A percentile compares a stretch with the other conserved stretches of the same genome.
phyloP scores from a whole-genome alignment of 1,140 invertebrate genomes.

The Sitodiplosis mosellana region DNA sequence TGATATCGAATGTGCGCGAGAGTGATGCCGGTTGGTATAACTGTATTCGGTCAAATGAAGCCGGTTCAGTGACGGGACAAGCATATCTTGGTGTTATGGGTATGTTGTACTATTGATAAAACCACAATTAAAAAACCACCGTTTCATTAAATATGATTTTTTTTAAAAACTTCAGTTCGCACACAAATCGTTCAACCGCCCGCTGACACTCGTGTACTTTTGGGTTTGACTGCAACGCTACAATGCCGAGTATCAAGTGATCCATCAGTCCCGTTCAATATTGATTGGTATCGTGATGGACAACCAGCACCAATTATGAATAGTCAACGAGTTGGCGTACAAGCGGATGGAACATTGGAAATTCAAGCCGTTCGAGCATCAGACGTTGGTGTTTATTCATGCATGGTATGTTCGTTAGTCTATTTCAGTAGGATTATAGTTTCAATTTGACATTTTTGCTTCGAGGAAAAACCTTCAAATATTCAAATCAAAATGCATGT shows the following conservation, averaged over 20 bases:
- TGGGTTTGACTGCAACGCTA: conserved; percentile 76
- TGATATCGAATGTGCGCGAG: conserved; percentile 67
- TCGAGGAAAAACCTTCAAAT: too few species aligned
- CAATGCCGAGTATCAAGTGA: conserved; percentile 90
- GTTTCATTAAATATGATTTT: not conserved
- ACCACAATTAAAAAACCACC: too few species aligned
- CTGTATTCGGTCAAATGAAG: conserved; percentile 74
- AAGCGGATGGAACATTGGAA: conserved; percentile 57
- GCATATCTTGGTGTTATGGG: conserved; percentile 67
- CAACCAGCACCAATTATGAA: conserved; percentile 30
- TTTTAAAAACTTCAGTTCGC: conserved; percentile 37
- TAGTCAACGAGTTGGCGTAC: conserved; percentile 49
- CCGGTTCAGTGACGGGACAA: conserved; percentile 63
- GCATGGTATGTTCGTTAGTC: too few species aligned
- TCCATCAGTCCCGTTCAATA: conserved; percentile 69
- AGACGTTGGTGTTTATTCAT: conserved; percentile 45
- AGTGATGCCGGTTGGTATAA: conserved; percentile 75
- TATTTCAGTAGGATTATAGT: too few species aligned
- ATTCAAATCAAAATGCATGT: too few species aligned
- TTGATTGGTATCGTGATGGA: conserved; percentile 81
- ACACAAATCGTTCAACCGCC: conserved; percentile 87
- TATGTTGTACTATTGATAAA: conserved; percentile 34
- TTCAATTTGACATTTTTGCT: not conserved
- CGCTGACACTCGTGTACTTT: conserved; percentile 67
- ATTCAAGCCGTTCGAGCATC: conserved; percentile 62